Evolutionary conservation across 1,140 invertebrate genomes (phyloP), one percentile per base, ranked within the genome.

Genomic region (Aphis gossypii): DNA sequence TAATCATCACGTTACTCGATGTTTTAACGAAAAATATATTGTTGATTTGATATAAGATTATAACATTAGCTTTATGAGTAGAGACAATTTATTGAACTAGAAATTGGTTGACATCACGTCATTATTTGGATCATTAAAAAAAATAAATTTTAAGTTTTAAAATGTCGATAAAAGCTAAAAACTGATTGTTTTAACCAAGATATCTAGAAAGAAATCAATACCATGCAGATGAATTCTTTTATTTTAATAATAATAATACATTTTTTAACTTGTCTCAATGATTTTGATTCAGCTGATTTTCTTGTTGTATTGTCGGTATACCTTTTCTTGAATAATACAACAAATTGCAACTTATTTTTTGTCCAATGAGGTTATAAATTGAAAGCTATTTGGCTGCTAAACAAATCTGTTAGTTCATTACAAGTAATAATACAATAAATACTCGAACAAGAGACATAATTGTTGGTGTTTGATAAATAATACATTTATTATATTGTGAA

Each of bases 11-110:
- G 30, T 18, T 76, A n/a, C 30, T 76, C 0, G 60, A 4, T 35
- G n/a, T 76, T 11, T 68, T n/a, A 18, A 76, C 14, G 14, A 76
- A 3, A 6, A n/a, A 76, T 76, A 6, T n/a, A 30, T 9, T 9
- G 5, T 76, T 76, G 60, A 76, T 76, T 76, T 14, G 5, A 76
- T n/a, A 76, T 76, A n/a, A 76, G 14, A n/a, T n/a, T n/a, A n/a
- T 18, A 4, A 35, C 18, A 20, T 35, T 4, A 0, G 18, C n/a
- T 9, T 76, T 18, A 0, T 4, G 18, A n/a, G 4, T 5, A 4
- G 18, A 76, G n/a, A 7, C 3, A 18, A 76, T n/a, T 76, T 76
- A 76, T 76, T n/a, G 9, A 0, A n/a, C 4, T 76, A 18, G 11
- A n/a, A n/a, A 76, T n/a, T 76, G 1, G 0, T 18, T 76, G 14